Evolutionary conservation across 92 coral and sea anemone species (phyloP), one percentile per base, ranked within the genome.

Genomic region (Porites divaricata): DNA sequence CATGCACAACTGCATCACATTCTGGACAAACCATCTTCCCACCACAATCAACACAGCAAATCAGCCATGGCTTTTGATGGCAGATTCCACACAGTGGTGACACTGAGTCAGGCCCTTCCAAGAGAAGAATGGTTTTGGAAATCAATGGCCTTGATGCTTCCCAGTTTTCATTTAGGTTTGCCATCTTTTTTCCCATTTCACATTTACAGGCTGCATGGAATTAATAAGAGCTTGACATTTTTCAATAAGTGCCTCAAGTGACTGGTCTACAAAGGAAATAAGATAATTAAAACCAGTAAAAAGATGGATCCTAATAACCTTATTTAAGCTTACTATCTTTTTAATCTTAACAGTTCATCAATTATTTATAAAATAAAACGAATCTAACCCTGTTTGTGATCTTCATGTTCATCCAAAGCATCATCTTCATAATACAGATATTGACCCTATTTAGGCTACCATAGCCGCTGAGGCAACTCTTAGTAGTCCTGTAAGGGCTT

Each of bases 121-220:
- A 75, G 57, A 23, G 48, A 50, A 75, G 67, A 75, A 75, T 75
- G 67, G 79, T 66, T 75, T 75, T 28, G 67, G 57, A 75, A 75
- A 75, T 57, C 23, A 25, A 58, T 12, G 80, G 59, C 25, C 53
- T 57, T 13, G 67, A 75, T 14, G 80, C 68, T 24, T 57, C 80
- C 80, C 80, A 75, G 58, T 75, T 75, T 75, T 24, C 68, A 23
- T 58, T 75, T 63, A 75, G 3, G 26, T 9, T 57, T 24, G 15
- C 80, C 80, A 75, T 75, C 10, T 24, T 17, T 26, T 56, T 75
- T 58, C 80, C 68, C 67, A 56, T 5, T 25, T 58, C 5, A 57
- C 62, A 1, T 58, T 49, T 23, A 75, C 59, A 15, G 80, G 15
- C 48, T 75, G 80, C 1, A 75, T 16, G 56, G 68, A 75, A 25